Base-by-base conservation (phyloP, 1,140 invertebrate species). In the Drosophila sp. region DNA sequence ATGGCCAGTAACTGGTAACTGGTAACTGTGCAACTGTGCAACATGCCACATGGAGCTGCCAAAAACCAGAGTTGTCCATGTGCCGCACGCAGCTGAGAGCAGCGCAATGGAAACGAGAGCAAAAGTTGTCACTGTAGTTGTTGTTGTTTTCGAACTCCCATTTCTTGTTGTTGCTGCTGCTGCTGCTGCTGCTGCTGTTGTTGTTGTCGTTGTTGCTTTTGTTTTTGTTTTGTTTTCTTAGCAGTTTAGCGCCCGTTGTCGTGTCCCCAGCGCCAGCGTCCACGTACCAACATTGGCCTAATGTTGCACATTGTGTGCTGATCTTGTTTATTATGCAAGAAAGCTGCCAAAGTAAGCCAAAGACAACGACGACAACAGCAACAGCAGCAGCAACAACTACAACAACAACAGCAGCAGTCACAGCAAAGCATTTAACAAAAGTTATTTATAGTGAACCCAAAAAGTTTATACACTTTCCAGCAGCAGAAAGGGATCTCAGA, bases 311-410 rank as follows among this genome's bases (percentile, higher is more conserved):
- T 82, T 87, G 78, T 87, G 72, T 80, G 84, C 79, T 83, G 83
- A 89, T 89, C 83, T 89, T 89, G 83, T 89, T 89, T 89, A 89
- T 89, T 89, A 89, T 89, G 83, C 83, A 89, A 89, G 83, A 89
- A 87, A 89, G 83, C 83, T 89, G 83, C 82, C 81, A 87, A 87
- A 78, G 78, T 53, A 46, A 69, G 67, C 45, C 25, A 75, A 32
- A 36, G n/a, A 41, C 36, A 51, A 51, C 45, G 16, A 27, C 43
- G 25, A 38, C 58, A 62, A 18, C 34, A 51, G 21, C 21, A 43
- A 25, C 58, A 62, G n/a, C 34, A 51, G 16, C 21, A 43, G 14
- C 58, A 27, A 21, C 45, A 50, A 25, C n/a, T n/a, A 38, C 58
- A 62, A 18, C 34, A 51, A 34, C 21, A 43, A 25, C 58, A 62